phyloP scores from a whole-genome alignment of 2,797 vertebrate genomes.

The Coregonus ussuriensis region DNA sequence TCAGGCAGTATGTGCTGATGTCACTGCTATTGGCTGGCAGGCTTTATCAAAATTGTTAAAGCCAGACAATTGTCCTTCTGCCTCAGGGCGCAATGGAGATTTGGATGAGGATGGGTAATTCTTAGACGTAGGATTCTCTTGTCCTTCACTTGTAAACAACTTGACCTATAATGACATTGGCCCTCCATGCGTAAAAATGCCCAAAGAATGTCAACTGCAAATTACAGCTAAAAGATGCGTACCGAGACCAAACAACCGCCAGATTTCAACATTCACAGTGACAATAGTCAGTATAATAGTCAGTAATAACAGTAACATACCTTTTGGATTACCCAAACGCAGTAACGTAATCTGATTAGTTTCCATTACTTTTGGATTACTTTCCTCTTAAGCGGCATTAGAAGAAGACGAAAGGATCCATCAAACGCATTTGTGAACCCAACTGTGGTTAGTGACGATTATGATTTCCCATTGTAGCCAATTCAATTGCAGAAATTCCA shows the following conservation, averaged over 20 bases:
- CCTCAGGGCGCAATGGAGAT: background rate
- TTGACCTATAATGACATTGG: background rate
- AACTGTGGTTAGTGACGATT: no score
- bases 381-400: no score
- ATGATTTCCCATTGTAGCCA: no score
- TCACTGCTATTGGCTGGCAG: background rate
- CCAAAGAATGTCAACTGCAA: background rate
- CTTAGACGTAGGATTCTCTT: background rate
- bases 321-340: no score
- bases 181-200: background rate
- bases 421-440: no score
- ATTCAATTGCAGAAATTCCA: no score
- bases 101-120: background rate
- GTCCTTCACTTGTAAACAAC: background rate
- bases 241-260: background rate
- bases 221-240: no score
- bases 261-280: background rate
- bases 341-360: no score
- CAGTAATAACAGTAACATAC: no score
- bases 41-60: background rate
- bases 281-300: no score
- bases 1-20: constrained; percentile 1
- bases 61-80: background rate
- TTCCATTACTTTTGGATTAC: no score
- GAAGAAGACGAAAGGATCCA: no score